Evolutionary conservation across 53 echinoderm and acorn worm species (phyloP).

Genomic region (Hippasteria phrygiana): DNA sequence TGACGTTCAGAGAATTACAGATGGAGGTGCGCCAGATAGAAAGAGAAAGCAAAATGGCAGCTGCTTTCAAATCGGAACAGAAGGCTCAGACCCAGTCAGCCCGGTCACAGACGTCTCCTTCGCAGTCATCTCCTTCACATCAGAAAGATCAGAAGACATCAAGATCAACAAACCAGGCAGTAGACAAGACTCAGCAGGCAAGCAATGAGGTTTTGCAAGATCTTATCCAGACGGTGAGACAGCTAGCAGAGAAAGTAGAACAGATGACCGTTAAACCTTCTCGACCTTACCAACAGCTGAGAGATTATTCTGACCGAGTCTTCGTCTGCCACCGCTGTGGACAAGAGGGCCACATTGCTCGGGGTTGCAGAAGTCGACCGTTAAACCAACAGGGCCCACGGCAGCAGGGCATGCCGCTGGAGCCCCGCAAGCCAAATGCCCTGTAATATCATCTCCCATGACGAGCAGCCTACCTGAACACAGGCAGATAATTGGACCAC

Average conservation of each 20-base stretch:
- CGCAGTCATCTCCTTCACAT: slow-evolving; percentile 2
- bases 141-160: background rate
- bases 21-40: slow-evolving; percentile 29
- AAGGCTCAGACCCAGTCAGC: background rate
- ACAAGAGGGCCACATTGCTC: slow-evolving; percentile 47
- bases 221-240: background rate
- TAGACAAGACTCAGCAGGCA: background rate
- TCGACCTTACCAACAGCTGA: background rate
- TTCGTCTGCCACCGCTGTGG: slow-evolving; percentile 32
- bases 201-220: slow-evolving; percentile 3
- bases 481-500: slow-evolving; percentile 20
- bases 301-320: background rate
- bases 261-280: slow-evolving; percentile 10
- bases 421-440: background rate
- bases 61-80: background rate
- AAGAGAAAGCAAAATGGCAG: background rate
- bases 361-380: slow-evolving; percentile 15
- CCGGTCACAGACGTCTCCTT: no score
- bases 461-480: background rate
- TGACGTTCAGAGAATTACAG: slow-evolving; percentile 33
- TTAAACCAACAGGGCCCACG: slow-evolving; percentile 55
- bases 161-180: background rate
- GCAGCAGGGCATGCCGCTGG: slow-evolving; percentile 45
- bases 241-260: slow-evolving; percentile 35
- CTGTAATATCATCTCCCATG: background rate